Evolutionary conservation across 2,113 vertebrate species (phyloP), one percentile per base, ranked within the genome.

Genomic region (Cyprinodon variegatus): DNA sequence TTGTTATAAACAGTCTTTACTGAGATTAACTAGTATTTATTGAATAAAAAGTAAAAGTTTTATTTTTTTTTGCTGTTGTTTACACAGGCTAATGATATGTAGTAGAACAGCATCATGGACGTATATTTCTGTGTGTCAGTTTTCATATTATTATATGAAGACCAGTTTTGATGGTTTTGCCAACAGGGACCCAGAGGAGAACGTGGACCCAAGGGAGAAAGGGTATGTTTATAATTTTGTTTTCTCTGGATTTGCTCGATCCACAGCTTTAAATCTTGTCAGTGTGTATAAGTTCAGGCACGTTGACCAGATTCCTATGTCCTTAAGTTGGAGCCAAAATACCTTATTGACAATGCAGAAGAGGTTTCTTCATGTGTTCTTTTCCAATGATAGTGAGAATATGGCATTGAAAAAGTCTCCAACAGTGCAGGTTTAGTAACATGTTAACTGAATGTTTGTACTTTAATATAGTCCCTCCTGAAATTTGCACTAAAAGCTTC

Each of bases 181-280:
- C 48, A 39, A 72, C 8, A 97, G 97, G 97, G 97, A 92, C 96
- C 97, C 89, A 95, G 89, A 75, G 97, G 97, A 94, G 94, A 95
- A 15, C 89, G 90, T 41, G 97, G 97, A 69, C 93, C 95, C 79
- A 97, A 92, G 87, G 97, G 97, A 85, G 96, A 97, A 0, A 95
- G 93, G 92, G 97, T 99, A 94, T 72, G 96, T 83, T 48, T 66
- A 64, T 39, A 76, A 41, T 64, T 22, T 66, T 12, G 43, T 82
- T 38, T 29, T 82, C 29, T 8, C 38, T 39, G 63, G 46, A 17
- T 59, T 75, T 14, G 14, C 50, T n/a, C 45, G 5, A 29, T 29
- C 20, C 20, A 12, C 4, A 63, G 38, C 12, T 20, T 65, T 60
- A 41, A 6, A 20, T 79, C 37, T 72, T 2, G 12, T 57, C 36